A percentile compares a stretch with the other conserved stretches of the same genome.
Evolutionary conservation across 2,888 invertebrate genomes (phyloP).

Genomic region (Spilarctia lutea): DNA sequence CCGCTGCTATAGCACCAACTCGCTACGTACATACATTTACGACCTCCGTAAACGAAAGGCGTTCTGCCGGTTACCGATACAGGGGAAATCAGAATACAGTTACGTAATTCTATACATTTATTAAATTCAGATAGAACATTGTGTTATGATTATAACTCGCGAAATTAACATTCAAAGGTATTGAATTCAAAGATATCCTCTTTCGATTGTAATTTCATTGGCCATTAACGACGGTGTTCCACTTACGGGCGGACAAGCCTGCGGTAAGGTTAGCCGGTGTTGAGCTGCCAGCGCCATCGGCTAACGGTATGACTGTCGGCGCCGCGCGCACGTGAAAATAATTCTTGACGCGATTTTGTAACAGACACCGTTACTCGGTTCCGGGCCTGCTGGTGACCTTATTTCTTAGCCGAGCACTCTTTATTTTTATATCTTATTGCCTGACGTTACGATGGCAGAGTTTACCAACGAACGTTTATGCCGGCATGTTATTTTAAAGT

Average conservation of each 20-base stretch:
- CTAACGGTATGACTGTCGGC: slow-evolving; percentile 75
- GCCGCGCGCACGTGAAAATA: slow-evolving; percentile 84
- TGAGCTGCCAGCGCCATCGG: slow-evolving; percentile 67
- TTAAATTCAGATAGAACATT: slow-evolving; percentile 29
- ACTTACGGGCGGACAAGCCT: slow-evolving; percentile 67
- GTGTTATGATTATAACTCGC: slow-evolving; percentile 26
- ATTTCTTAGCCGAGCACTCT: slow-evolving; percentile 79
- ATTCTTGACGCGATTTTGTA: slow-evolving; percentile 86
- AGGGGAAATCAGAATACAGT: slow-evolving; percentile 63
- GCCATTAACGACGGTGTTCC: slow-evolving; percentile 62
- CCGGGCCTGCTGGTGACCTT: slow-evolving; percentile 84
- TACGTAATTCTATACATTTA: slow-evolving; percentile 54
- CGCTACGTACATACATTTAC: slow-evolving; percentile 50
- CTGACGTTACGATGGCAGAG: slow-evolving; percentile 64
- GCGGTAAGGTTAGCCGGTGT: slow-evolving; percentile 64
- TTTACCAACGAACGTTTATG: slow-evolving; percentile 52
- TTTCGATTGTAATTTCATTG: slow-evolving; percentile 32
- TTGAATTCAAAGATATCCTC: slow-evolving; percentile 7
- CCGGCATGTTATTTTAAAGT: slow-evolving; percentile 55
- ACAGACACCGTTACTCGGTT: slow-evolving; percentile 84
- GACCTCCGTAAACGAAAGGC: slow-evolving; percentile 62
- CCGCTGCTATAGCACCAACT: slow-evolving; percentile 26
- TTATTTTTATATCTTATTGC: slow-evolving; percentile 82
- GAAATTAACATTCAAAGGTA: slow-evolving; percentile 2
- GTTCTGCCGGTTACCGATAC: slow-evolving; percentile 49